A percentile compares a stretch with the other conserved stretches of the same genome.
phyloP scores from a whole-genome alignment of 2,113 vertebrate species.

The Euleptes europaea region DNA sequence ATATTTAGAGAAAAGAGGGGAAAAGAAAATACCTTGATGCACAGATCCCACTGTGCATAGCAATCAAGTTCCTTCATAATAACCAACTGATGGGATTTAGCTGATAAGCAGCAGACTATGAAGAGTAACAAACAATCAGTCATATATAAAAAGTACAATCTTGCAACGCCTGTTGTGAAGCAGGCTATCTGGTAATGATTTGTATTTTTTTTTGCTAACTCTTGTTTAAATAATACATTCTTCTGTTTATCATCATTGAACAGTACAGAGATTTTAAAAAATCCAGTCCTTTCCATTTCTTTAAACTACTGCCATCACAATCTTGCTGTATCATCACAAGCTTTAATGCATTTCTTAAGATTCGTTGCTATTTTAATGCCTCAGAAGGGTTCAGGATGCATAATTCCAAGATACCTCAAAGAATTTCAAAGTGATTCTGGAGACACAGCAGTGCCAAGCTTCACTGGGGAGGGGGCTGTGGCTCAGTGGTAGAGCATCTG shows the following conservation, averaged over 20 bases:
- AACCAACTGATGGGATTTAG: constrained; percentile 51
- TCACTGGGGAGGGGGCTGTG: no score
- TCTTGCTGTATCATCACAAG: background rate
- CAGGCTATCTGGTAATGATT: constrained; percentile 41
- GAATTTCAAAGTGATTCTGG: constrained; percentile 11
- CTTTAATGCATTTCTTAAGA: constrained; percentile 26
- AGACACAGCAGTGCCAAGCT: background rate
- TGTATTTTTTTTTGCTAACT: constrained; percentile 40
- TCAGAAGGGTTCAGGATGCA: background rate
- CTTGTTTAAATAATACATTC: constrained; percentile 68
- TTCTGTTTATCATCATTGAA: constrained; percentile 5
- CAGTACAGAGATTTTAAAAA: background rate
- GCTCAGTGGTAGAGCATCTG: no score
- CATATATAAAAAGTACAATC: constrained; percentile 59
- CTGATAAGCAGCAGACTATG: constrained; percentile 26
- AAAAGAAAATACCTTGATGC: constrained; percentile 34
- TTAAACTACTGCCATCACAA: constrained; percentile 47
- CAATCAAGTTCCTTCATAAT: constrained; percentile 62
- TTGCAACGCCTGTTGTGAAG: constrained; percentile 33
- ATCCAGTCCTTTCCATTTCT: constrained; percentile 11
- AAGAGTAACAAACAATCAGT: constrained; percentile 58
- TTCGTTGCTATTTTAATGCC: background rate
- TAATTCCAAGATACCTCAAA: no score
- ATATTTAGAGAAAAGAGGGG: constrained; percentile 42
- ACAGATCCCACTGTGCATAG: constrained; percentile 73